phyloP scores from a whole-genome alignment of 2,797 vertebrate genomes.

The Notolepis coatsorum region DNA sequence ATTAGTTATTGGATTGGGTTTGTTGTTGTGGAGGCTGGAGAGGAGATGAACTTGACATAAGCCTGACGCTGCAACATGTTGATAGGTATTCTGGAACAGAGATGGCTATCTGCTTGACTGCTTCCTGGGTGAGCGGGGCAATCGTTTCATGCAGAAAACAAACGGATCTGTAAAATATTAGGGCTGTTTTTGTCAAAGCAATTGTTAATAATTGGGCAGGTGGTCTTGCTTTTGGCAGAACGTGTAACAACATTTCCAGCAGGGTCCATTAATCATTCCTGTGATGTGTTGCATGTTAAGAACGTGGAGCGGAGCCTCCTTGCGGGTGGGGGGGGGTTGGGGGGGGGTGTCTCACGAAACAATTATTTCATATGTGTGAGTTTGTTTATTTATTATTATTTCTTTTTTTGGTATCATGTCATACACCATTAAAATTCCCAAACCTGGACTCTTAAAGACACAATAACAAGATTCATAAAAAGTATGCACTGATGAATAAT shows the following conservation, averaged over 20 bases:
- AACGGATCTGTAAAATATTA: constrained; percentile 25
- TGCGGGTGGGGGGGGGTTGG: too few species aligned
- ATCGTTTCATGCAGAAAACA: constrained; percentile 14
- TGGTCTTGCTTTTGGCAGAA: constrained; percentile 6
- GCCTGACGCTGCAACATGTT: neutral
- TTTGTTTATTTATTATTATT: neutral
- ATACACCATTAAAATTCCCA: neutral
- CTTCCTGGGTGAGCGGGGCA: constrained; percentile 25
- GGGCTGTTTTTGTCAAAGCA: constrained; percentile 31
- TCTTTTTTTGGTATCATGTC: neutral
- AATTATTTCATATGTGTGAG: neutral
- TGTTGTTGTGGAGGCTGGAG: constrained; percentile 1
- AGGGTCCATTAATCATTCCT: constrained; percentile 23
- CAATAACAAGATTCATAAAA: too few species aligned
- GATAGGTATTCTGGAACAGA: too few species aligned
- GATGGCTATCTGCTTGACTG: constrained; percentile 1
- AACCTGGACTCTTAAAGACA: too few species aligned
- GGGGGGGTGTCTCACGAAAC: too few species aligned
- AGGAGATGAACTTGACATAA: constrained; percentile 13
- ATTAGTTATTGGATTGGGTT: constrained; percentile 20
- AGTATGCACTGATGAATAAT: too few species aligned
- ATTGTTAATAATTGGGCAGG: constrained; percentile 31
- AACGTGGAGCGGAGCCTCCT: too few species aligned
- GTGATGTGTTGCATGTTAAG: neutral
- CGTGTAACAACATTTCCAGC: constrained; percentile 16